phyloP scores from a whole-genome alignment of 1,140 invertebrate genomes.

The Trichonephila clavata region DNA sequence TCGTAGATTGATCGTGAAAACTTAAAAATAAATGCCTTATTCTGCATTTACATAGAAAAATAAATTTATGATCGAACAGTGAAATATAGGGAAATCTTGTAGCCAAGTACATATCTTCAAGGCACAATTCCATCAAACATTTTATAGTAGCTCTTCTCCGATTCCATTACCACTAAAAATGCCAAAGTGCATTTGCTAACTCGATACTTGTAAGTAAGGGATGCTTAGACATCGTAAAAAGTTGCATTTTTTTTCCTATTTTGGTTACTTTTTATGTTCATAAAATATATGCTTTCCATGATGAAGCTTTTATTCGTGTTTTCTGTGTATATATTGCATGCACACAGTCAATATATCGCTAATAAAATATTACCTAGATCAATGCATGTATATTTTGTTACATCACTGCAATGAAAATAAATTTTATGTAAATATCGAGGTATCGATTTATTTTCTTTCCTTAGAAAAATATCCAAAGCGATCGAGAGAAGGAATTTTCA shows the following conservation, averaged over 20 bases:
- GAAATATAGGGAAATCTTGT: neutral
- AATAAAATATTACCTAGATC: constrained; percentile 12
- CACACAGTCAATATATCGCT: neutral
- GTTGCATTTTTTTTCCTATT: neutral
- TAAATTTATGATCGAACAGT: neutral
- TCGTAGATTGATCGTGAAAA: too few species aligned
- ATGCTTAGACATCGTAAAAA: constrained; percentile 18
- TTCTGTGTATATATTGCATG: neutral
- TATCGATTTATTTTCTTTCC: neutral
- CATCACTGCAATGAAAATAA: neutral
- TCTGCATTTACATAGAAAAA: neutral
- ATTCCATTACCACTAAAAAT: neutral
- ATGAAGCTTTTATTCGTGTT: neutral
- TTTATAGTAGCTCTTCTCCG: neutral
- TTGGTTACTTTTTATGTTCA: neutral
- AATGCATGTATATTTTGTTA: neutral
- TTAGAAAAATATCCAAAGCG: too few species aligned
- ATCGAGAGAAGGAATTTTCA: too few species aligned
- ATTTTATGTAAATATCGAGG: neutral
- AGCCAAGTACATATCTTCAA: neutral
- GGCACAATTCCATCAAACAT: neutral
- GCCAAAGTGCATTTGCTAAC: neutral
- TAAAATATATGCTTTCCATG: neutral
- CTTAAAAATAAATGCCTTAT: too few species aligned
- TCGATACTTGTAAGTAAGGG: neutral